These are phyloP conservation scores for Melolontha melolontha DNA, from an alignment of 2,888 invertebrate genomes.

Conservation along the genomic window DNA sequence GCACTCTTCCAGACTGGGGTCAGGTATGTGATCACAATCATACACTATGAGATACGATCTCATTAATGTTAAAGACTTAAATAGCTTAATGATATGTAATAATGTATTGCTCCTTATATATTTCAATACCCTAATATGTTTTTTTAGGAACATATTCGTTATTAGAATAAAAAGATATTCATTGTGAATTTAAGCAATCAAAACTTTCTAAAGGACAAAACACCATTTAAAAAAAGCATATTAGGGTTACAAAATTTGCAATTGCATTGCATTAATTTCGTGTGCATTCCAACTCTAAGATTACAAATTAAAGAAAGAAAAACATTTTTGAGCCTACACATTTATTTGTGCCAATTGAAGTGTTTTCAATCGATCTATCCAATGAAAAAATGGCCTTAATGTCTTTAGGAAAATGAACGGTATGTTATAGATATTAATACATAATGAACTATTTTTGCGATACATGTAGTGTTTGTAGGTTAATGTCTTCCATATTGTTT, in stretches of 20 bases:
- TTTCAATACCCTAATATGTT: constrained; percentile 16
- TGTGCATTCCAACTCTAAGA: constrained; percentile 43
- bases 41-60: constrained; percentile 60
- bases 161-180: background rate
- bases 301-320: constrained; percentile 27
- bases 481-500: constrained; percentile 61
- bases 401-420: constrained; percentile 52
- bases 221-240: constrained; percentile 33
- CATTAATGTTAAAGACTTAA: constrained; percentile 57
- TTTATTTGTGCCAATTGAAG: constrained; percentile 53
- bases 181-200: constrained; percentile 21
- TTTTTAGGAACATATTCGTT: constrained; percentile 10
- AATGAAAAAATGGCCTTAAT: constrained; percentile 63
- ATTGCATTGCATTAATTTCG: constrained; percentile 20
- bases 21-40: constrained; percentile 59
- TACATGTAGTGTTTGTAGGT: constrained; percentile 54
- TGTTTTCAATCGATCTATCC: constrained; percentile 51
- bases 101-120: constrained; percentile 22
- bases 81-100: constrained; percentile 40
- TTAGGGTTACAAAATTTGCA: constrained; percentile 14
- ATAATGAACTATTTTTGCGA: constrained; percentile 62
- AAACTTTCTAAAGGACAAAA: constrained; percentile 24
- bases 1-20: constrained; percentile 48
- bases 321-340: constrained; percentile 37
- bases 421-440: constrained; percentile 57